A percentile compares a stretch with the other conserved stretches of the same genome.
These are phyloP conservation scores for Sebastes matsubarae DNA, from an alignment of 2,797 vertebrate genomes.

Conservation along the genomic window DNA sequence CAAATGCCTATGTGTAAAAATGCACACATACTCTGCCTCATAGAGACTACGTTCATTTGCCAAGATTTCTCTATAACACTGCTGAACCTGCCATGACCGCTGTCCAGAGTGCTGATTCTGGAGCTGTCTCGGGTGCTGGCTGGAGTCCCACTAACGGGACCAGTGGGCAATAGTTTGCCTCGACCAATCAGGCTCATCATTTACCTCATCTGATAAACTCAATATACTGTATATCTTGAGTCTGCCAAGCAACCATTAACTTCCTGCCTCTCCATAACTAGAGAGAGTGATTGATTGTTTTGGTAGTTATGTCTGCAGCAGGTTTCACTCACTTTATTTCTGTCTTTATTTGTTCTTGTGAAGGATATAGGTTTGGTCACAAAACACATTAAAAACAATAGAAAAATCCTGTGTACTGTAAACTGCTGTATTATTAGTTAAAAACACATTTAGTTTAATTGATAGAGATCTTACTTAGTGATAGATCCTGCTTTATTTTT, in stretches of 20 bases:
- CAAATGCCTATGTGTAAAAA: neutral
- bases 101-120: constrained; percentile 11
- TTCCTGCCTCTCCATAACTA: neutral
- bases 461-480: neutral
- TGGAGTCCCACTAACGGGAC: neutral
- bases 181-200: neutral
- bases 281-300: neutral
- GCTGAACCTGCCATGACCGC: neutral
- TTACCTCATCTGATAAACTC: neutral
- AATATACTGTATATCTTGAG: neutral
- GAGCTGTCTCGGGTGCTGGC: neutral
- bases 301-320: neutral
- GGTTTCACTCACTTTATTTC: neutral
- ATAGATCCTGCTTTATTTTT: neutral
- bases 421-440: neutral
- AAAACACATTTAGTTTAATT: neutral
- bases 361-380: neutral
- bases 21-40: neutral
- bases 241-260: neutral
- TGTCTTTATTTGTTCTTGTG: neutral
- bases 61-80: neutral
- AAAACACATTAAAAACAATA: neutral
- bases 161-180: too few species aligned
- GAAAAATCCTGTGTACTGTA: neutral
- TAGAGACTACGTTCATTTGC: neutral